These are phyloP conservation scores for Threskiornis aethiopicus DNA, from an alignment of 2,797 vertebrate species.

Conservation along the genomic window DNA sequence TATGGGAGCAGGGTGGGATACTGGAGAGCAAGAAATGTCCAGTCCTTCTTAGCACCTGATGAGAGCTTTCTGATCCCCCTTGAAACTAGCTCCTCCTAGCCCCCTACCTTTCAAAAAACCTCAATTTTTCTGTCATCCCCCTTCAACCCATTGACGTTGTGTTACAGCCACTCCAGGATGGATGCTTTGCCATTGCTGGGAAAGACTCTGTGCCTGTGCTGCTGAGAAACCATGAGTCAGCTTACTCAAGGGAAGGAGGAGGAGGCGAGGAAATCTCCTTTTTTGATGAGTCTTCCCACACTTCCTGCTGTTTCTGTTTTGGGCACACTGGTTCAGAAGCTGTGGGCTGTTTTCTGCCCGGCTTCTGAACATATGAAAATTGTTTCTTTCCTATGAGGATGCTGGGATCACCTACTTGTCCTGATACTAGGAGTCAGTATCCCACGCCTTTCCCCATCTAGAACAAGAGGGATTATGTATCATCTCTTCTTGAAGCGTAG, in stretches of 20 bases:
- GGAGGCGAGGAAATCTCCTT: conserved; percentile 51
- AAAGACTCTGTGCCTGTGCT: neutral
- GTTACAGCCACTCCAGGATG: neutral
- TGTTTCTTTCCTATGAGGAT: neutral
- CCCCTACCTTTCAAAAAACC: neutral
- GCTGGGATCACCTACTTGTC: conserved; percentile 10
- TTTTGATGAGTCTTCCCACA: conserved; percentile 46
- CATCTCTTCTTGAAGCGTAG: rapidly evolving
- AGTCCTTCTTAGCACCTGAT: neutral
- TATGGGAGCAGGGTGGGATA: neutral
- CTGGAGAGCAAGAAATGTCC: neutral
- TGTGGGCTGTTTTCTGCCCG: conserved; percentile 35
- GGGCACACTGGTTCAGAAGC: conserved; percentile 8
- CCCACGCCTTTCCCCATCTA: neutral
- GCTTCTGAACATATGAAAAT: neutral
- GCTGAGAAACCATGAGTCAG: conserved; percentile 56
- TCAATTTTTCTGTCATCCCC: neutral
- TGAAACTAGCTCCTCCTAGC: neutral
- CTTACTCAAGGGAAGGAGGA: conserved; percentile 39
- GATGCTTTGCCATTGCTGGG: neutral
- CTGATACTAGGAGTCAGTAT: neutral
- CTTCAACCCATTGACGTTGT: neutral
- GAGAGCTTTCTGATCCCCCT: neutral
- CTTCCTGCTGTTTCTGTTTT: conserved; percentile 57
- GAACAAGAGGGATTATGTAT: neutral